Percentiles rank a stretch among this genome's conserved stretches.
These are phyloP conservation scores for Thereva nobilitata DNA, from an alignment of 2,888 invertebrate species.

Conservation along the genomic window DNA sequence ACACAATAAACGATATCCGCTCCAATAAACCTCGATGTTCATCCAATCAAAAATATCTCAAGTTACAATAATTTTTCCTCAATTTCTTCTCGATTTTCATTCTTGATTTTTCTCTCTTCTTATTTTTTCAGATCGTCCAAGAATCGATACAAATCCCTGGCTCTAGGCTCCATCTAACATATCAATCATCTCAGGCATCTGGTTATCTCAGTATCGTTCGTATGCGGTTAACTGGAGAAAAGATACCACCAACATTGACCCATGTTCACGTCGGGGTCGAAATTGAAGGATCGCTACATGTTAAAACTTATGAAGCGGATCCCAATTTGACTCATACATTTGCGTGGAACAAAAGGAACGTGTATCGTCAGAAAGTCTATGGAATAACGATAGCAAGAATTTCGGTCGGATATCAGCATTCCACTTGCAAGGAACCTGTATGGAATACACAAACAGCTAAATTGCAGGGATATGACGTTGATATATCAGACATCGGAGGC, in stretches of 20 bases:
- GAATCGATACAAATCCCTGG: slow-evolving; percentile 94
- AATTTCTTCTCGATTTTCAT: background rate
- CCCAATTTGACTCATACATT: slow-evolving; percentile 94
- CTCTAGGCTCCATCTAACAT: slow-evolving; percentile 89
- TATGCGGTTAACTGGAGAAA: slow-evolving; percentile 80
- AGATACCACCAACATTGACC: slow-evolving; percentile 78
- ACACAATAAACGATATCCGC: too few species aligned
- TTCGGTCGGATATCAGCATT: slow-evolving; percentile 93
- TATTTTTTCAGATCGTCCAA: slow-evolving; percentile 79
- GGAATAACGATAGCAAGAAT: slow-evolving; percentile 86
- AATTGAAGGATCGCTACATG: slow-evolving; percentile 90
- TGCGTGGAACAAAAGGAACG: slow-evolving; percentile 97
- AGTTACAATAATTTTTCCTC: background rate
- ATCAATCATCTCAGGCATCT: slow-evolving; percentile 92
- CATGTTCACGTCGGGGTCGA: slow-evolving; percentile 91
- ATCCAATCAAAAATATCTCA: background rate
- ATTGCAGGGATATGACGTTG: slow-evolving; percentile 93
- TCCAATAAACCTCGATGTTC: too few species aligned
- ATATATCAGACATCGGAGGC: slow-evolving; percentile 94
- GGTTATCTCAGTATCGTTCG: slow-evolving; percentile 93
- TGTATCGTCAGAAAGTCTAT: slow-evolving; percentile 95
- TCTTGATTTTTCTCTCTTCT: slow-evolving; percentile 38
- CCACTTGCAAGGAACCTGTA: slow-evolving; percentile 80
- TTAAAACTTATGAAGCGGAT: slow-evolving; percentile 93
- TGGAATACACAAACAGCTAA: slow-evolving; percentile 96